Evolutionary conservation across 2,113 vertebrate species (phyloP).

Genomic region (Mormyrus lacerda): DNA sequence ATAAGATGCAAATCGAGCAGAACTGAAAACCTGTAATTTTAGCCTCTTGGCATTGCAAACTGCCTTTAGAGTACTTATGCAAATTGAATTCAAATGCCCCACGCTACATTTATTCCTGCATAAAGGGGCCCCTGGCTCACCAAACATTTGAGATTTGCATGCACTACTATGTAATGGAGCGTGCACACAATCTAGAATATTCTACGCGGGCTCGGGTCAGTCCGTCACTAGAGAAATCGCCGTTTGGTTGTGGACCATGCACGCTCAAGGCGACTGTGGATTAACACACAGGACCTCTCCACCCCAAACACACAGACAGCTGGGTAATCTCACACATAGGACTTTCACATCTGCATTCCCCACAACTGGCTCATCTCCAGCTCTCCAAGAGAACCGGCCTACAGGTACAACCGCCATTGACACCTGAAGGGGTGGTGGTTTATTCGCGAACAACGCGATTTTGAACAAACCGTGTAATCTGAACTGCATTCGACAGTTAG

Average conservation of each 20-base stretch:
- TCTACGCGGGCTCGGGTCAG: neutral
- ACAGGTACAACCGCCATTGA: neutral
- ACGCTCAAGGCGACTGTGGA: neutral
- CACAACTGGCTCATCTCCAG: neutral
- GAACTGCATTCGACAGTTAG: neutral
- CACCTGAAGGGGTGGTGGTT: neutral
- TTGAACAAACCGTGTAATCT: neutral
- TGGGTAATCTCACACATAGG: neutral
- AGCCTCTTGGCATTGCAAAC: slow-evolving; percentile 66
- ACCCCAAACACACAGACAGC: neutral
- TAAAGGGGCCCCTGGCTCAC: slow-evolving; percentile 27
- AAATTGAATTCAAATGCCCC: slow-evolving; percentile 67
- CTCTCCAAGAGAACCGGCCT: neutral
- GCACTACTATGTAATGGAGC: slow-evolving; percentile 30
- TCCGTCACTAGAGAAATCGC: neutral
- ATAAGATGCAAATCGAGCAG: slow-evolving; percentile 63
- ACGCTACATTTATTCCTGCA: slow-evolving; percentile 40
- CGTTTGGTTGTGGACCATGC: neutral
- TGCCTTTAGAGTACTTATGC: slow-evolving; percentile 55
- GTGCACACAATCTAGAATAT: neutral
- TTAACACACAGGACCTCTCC: neutral
- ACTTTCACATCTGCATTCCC: neutral
- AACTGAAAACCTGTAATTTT: slow-evolving; percentile 68
- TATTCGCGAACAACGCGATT: neutral
- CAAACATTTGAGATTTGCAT: slow-evolving; percentile 48